These are phyloP conservation scores for Seriola aureovittata DNA, from an alignment of 2,113 vertebrate species.

Conservation along the genomic window DNA sequence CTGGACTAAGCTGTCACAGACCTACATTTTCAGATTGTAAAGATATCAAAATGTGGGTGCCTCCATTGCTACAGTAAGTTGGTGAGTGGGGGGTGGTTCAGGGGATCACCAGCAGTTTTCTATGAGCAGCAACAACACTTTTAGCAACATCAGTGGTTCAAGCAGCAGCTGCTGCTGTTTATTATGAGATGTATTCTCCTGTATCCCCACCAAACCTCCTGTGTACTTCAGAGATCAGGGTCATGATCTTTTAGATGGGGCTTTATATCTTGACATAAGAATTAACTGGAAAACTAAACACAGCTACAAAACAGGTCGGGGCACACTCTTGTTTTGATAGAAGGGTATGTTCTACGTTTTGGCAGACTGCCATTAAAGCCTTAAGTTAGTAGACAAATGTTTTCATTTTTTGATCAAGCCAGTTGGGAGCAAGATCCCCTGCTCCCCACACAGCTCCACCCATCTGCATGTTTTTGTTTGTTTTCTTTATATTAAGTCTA, in stretches of 20 bases:
- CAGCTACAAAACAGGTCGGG: not conserved
- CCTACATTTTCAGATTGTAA: constrained; percentile 76
- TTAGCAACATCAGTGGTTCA: not conserved
- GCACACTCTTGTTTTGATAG: not conserved
- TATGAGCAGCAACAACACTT: not conserved
- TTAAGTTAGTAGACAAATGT: not conserved
- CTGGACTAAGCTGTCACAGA: constrained; percentile 70
- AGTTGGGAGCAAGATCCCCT: not conserved
- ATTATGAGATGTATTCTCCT: not conserved
- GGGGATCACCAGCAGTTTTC: not conserved
- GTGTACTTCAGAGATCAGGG: constrained; percentile 3
- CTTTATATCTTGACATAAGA: not conserved
- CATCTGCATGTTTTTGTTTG: not conserved
- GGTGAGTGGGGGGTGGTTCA: not conserved
- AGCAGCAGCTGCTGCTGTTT: constrained; percentile 7
- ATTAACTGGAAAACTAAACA: not conserved
- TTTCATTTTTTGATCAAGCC: not conserved
- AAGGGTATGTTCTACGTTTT: not conserved
- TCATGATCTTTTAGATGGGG: not conserved
- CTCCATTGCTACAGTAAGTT: not conserved
- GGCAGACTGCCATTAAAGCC: not conserved
- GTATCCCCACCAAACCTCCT: not conserved
- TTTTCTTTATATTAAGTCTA: constrained; percentile 5
- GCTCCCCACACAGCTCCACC: not conserved
- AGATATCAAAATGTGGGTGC: constrained; percentile 55